Conservation (phyloP, 2,797 vertebrate species). For the Rhynchonycteris naso region DNA sequence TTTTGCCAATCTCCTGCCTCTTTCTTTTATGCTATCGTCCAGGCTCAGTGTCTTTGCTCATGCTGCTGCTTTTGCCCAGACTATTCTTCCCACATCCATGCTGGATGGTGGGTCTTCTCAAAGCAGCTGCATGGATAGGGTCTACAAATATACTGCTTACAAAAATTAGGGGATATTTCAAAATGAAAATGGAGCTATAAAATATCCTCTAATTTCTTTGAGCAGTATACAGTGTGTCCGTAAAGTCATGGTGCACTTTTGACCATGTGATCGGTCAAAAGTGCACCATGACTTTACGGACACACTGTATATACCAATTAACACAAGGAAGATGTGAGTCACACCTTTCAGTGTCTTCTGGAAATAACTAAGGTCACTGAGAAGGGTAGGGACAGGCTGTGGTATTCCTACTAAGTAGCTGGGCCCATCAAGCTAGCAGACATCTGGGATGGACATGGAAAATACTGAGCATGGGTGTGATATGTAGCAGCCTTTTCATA, state of each 20-base stretch:
- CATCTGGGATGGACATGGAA: neutral
- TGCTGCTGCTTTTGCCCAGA: neutral
- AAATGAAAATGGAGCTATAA: too few relatives aligned
- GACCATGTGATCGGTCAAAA: too few relatives aligned
- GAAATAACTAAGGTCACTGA: neutral
- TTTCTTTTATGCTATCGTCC: neutral
- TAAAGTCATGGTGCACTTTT: too few relatives aligned
- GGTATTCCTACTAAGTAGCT: neutral
- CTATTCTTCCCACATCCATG: neutral
- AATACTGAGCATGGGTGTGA: neutral
- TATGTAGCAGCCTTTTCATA: neutral
- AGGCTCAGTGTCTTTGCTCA: neutral
- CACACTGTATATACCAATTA: neutral
- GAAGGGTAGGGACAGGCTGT: neutral
- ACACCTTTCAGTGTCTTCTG: neutral
- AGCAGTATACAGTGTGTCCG: too few relatives aligned
- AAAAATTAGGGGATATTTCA: too few relatives aligned
- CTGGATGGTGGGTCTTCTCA: neutral
- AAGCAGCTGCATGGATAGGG: neutral
- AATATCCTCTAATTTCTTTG: too few relatives aligned
- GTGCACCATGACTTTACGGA: too few relatives aligned
- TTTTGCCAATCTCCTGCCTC: neutral
- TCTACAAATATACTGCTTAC: neutral
- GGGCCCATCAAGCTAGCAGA: neutral
- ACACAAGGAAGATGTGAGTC: neutral